phyloP scores from a whole-genome alignment of 2,888 invertebrate species.

The Polydesmus complanatus region DNA sequence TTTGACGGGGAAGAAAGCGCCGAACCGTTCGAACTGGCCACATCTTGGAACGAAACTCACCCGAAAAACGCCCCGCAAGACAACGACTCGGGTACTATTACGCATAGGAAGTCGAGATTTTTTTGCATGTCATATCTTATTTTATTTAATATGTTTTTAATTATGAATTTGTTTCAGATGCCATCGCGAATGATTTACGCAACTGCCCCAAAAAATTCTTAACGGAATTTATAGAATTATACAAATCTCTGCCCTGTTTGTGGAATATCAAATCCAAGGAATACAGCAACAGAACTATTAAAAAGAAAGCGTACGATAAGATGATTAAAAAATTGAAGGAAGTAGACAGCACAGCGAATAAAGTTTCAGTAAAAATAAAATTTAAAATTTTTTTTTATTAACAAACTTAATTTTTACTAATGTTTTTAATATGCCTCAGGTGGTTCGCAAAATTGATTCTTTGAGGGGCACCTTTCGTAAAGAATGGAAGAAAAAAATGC shows the following conservation, averaged over 20 bases:
- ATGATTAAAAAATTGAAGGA: constrained; percentile 21
- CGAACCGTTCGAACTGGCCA: too few species aligned
- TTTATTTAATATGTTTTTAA: too few species aligned
- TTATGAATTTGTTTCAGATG: too few species aligned
- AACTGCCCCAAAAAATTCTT: background rate
- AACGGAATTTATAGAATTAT: constrained; percentile 23
- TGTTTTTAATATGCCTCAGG: too few species aligned
- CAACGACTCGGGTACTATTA: too few species aligned
- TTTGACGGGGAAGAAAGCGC: too few species aligned
- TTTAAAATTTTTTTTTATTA: too few species aligned
- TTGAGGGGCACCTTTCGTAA: background rate
- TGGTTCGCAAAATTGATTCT: background rate
- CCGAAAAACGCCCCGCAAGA: too few species aligned
- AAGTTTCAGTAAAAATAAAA: background rate
- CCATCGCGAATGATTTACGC: background rate
- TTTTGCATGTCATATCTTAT: too few species aligned
- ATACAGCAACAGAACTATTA: constrained; percentile 22
- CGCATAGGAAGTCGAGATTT: too few species aligned
- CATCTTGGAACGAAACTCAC: too few species aligned
- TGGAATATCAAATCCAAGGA: constrained; percentile 24
- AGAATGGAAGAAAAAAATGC: background rate
- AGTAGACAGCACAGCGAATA: constrained; percentile 12
- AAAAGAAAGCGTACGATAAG: constrained; percentile 20
- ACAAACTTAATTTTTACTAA: too few species aligned
- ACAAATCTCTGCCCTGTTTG: constrained; percentile 21